A percentile compares a stretch with the other conserved stretches of the same genome.
Evolutionary conservation across 2,797 vertebrate genomes (phyloP).

Genomic region (Semotilus atromaculatus): DNA sequence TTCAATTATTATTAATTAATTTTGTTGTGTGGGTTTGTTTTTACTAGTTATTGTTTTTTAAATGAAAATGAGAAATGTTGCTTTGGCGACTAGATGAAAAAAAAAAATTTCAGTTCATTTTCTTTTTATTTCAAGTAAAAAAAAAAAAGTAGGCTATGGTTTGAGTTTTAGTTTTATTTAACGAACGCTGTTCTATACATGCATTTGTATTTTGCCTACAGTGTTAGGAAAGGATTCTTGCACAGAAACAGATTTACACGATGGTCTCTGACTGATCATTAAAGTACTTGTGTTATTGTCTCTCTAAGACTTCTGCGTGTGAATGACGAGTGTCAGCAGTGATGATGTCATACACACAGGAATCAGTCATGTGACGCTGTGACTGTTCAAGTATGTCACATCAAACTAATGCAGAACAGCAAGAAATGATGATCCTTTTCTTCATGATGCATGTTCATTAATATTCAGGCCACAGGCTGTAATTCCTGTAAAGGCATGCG

Average conservation of each 20-base stretch:
- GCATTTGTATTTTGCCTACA: background rate
- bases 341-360: background rate
- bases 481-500: background rate
- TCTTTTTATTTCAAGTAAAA: background rate
- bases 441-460: background rate
- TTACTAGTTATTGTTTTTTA: background rate
- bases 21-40: no score
- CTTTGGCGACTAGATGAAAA: background rate
- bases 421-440: background rate
- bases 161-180: background rate
- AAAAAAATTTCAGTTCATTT: background rate
- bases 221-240: background rate
- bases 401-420: background rate
- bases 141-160: no score
- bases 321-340: background rate
- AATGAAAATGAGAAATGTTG: background rate
- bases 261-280: background rate
- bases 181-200: background rate
- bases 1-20: no score
- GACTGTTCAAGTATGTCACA: background rate
- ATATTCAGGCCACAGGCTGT: background rate
- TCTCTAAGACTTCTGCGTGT: background rate
- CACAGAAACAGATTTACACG: background rate
- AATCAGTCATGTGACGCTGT: background rate
- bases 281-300: background rate